Evolutionary conservation across 2,888 invertebrate species (phyloP).

Genomic region (Stratiomys singularior): DNA sequence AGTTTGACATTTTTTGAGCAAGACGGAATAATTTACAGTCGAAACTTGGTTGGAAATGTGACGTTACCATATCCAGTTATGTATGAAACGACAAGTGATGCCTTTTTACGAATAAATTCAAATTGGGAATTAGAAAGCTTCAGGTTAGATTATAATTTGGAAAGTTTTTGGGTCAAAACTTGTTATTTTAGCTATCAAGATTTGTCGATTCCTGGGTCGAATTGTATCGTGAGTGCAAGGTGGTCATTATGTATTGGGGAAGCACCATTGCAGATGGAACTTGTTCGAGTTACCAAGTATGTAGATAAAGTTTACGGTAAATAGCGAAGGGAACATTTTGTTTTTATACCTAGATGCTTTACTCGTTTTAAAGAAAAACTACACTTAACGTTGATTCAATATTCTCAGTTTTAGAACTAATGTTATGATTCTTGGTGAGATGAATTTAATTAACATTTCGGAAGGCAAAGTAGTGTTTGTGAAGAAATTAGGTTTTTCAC

Average conservation of each 20-base stretch:
- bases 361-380: too few relatives aligned
- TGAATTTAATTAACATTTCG: constrained; percentile 81
- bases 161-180: background rate
- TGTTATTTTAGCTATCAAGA: constrained; percentile 74
- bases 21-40: constrained; percentile 86
- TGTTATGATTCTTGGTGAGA: constrained; percentile 85
- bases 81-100: constrained; percentile 83
- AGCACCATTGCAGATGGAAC: constrained; percentile 65
- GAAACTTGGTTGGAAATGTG: constrained; percentile 75
- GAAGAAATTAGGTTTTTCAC: constrained; percentile 86
- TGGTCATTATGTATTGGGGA: constrained; percentile 76
- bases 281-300: constrained; percentile 63
- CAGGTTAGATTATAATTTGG: constrained; percentile 69
- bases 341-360: too few relatives aligned
- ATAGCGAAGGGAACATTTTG: too few relatives aligned
- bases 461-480: constrained; percentile 84
- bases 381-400: too few relatives aligned
- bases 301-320: too few relatives aligned
- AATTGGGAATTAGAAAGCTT: constrained; percentile 87
- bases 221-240: constrained; percentile 65
- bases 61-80: constrained; percentile 80
- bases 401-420: constrained; percentile 73
- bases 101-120: constrained; percentile 84
- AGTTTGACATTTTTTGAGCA: constrained; percentile 91
- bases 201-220: constrained; percentile 76